Conservation (phyloP, 2,888 invertebrate genomes). For the Clitarchus hookeri region DNA sequence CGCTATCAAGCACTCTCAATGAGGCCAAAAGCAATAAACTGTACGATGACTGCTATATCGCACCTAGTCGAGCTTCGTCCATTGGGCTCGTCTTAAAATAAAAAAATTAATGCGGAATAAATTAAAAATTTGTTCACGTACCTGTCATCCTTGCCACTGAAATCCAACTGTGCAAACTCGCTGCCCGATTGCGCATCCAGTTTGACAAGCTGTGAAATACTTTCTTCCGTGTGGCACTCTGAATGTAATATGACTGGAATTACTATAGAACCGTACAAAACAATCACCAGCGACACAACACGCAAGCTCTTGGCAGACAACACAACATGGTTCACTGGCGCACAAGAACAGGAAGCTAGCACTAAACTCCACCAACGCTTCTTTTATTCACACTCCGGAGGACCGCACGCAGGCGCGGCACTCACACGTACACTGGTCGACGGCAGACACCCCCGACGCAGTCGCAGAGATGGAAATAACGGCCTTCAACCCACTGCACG, state of each 20-base stretch:
- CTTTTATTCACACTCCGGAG: neutral
- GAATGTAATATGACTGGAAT: neutral
- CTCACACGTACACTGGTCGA: neutral
- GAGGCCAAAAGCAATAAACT: neutral
- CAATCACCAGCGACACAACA: neutral
- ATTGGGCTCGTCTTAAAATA: too few relatives aligned
- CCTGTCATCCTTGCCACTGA: conserved; percentile 20
- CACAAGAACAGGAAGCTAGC: neutral
- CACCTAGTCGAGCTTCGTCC: too few relatives aligned
- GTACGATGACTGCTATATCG: neutral
- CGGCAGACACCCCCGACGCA: neutral
- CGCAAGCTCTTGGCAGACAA: neutral
- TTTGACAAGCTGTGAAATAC: neutral
- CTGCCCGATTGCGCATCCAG: conserved; percentile 20
- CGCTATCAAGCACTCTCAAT: neutral
- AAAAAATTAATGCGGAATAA: too few relatives aligned
- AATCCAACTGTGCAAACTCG: conserved; percentile 21
- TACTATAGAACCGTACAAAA: neutral
- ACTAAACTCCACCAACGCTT: neutral
- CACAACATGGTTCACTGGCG: neutral
- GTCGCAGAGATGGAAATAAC: neutral
- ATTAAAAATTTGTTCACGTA: neutral
- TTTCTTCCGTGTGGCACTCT: neutral
- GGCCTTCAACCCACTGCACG: neutral
- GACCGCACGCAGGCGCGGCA: neutral